Conservation (phyloP, 2,888 invertebrate genomes). For the Uloborus plumipes region DNA sequence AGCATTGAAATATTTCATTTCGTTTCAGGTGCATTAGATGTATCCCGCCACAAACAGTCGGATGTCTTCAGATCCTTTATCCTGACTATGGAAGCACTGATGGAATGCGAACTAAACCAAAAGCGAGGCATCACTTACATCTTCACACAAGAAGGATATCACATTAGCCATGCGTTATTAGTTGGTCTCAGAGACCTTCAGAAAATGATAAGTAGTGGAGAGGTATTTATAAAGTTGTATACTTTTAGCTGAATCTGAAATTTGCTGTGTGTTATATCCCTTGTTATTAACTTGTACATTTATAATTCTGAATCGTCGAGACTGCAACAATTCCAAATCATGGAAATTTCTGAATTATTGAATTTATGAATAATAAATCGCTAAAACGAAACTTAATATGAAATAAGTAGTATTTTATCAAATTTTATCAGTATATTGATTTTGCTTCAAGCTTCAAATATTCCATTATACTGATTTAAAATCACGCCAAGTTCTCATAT, state of each 20-base stretch:
- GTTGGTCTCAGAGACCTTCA: conserved; percentile 82
- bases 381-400: too few relatives aligned
- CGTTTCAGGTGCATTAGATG: conserved; percentile 75
- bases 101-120: conserved; percentile 87
- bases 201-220: conserved; percentile 73
- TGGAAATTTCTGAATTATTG: too few relatives aligned
- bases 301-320: too few relatives aligned
- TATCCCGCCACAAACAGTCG: conserved; percentile 81
- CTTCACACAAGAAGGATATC: conserved; percentile 81
- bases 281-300: too few relatives aligned
- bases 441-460: too few relatives aligned
- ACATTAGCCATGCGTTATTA: conserved; percentile 82
- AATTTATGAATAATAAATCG: too few relatives aligned
- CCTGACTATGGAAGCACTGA: conserved; percentile 82
- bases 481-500: too few relatives aligned
- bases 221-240: conserved; percentile 30
- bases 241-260: not conserved
- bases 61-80: conserved; percentile 85
- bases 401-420: too few relatives aligned
- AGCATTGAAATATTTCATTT: not conserved
- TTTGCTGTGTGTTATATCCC: too few relatives aligned
- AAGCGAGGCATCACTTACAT: conserved; percentile 83
- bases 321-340: too few relatives aligned
- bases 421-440: too few relatives aligned
- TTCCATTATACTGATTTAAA: too few relatives aligned